Evolutionary conservation across 2,888 invertebrate genomes (phyloP).

Genomic region (Lobophora halterata): DNA sequence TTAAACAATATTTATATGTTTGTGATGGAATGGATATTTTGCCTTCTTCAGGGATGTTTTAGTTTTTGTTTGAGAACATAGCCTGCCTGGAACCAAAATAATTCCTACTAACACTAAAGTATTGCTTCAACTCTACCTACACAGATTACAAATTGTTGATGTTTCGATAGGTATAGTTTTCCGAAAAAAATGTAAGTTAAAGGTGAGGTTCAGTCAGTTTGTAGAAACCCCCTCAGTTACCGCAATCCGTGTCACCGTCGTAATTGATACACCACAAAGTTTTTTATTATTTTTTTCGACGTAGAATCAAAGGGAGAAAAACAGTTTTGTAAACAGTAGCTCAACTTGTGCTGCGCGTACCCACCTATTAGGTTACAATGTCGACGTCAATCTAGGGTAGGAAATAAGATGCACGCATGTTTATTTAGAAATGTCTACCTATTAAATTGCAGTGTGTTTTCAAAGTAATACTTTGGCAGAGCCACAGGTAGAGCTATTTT

Average conservation of each 20-base stretch:
- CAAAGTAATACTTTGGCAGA: no score
- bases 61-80: no score
- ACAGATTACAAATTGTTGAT: no score
- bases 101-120: no score
- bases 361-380: slow-evolving; percentile 38
- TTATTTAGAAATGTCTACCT: neutral
- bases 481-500: no score
- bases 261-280: slow-evolving; percentile 24
- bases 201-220: no score
- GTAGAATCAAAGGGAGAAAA: slow-evolving; percentile 34
- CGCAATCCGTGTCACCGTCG: slow-evolving; percentile 7
- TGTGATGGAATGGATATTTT: no score
- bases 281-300: slow-evolving; percentile 24
- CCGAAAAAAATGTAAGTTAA: no score
- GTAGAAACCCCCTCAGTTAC: slow-evolving; percentile 3
- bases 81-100: neutral
- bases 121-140: no score
- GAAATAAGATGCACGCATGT: slow-evolving; percentile 9
- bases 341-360: slow-evolving; percentile 28
- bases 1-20: no score
- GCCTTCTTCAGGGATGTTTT: no score
- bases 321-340: slow-evolving; percentile 40
- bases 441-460: slow-evolving; percentile 4
- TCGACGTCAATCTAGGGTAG: slow-evolving; percentile 32
- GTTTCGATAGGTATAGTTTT: no score